These are phyloP conservation scores for Streblospio benedicti DNA, from an alignment of 1,140 invertebrate genomes.

Conservation along the genomic window DNA sequence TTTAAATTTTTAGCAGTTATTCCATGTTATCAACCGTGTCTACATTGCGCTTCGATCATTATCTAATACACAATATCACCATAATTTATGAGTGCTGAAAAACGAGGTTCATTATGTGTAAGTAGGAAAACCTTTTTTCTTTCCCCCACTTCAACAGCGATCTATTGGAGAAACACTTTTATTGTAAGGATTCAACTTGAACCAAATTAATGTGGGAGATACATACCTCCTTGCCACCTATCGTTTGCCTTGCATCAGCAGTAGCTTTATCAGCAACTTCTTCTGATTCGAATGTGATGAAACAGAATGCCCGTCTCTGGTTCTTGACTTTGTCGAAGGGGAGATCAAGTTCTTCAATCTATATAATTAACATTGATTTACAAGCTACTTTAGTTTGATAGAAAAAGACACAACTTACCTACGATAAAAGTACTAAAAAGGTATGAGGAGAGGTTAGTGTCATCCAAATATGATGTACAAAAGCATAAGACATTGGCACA, in stretches of 20 bases:
- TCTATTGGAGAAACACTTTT: background rate
- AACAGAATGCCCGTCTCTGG: constrained; percentile 88
- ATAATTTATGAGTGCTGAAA: background rate
- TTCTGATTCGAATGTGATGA: constrained; percentile 88
- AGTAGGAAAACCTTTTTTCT: background rate
- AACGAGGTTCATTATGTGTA: background rate
- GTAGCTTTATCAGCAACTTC: constrained; percentile 76
- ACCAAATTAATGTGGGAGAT: background rate
- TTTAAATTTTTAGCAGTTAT: too few relatives aligned
- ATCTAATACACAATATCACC: background rate
- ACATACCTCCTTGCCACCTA: constrained; percentile 16
- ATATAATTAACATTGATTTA: constrained; percentile 20
- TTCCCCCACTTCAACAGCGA: background rate
- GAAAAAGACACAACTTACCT: too few relatives aligned
- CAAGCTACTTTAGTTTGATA: too few relatives aligned
- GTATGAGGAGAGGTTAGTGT: too few relatives aligned
- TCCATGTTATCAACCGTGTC: too few relatives aligned
- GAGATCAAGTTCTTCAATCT: constrained; percentile 89
- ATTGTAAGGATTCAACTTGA: background rate
- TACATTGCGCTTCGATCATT: background rate
- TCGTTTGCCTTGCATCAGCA: constrained; percentile 3
- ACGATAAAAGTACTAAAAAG: too few relatives aligned
- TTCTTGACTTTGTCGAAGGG: constrained; percentile 91
- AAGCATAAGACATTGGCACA: too few relatives aligned
- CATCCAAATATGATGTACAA: too few relatives aligned